Base-by-base conservation (phyloP, 2,888 invertebrate species). In the Drosophila testacea region DNA sequence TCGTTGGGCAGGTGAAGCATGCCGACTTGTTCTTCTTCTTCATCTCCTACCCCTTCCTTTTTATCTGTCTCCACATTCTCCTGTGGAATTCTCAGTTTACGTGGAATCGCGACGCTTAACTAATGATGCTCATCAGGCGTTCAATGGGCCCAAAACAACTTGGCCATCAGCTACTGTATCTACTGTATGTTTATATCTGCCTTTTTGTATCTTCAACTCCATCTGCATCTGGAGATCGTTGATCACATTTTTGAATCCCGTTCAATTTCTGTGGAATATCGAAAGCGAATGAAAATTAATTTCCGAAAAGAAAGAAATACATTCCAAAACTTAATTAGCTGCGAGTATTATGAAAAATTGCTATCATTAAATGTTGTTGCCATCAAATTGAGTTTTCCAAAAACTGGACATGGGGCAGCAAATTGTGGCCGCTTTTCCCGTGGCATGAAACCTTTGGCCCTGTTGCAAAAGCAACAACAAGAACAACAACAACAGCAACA, bases 41-140 rank as follows among this genome's bases (percentile, higher is more conserved):
- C 4, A 13, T 16, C 16, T 9, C 10, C n/a, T 34, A 5, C 27
- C 4, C n/a, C 59, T 52, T 59, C 57, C 57, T 55, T 27, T 3
- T 11, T 48, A 38, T 27, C 65, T 63, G 42, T 34, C 47, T 36
- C 27, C 34, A 7, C 28, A 11, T 13, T 47, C 44, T 51, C 27
- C 47, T 56, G 60, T 64, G 68, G 73, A 54, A 65, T 75, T 70
- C 50, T 68, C 64, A 5, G 46, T 46, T 63, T 91, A 91, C 81
- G 74, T 80, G 86, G 89, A 91, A 90, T 90, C 84, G 80, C 79
- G 84, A 81, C 81, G 78, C 81, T 80, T 77, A 89, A 91, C 86
- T 90, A 91, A 90, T 91, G 90, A 90, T 77, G 82, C 77, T 90
- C 82, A 90, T 90, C 87, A 90, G 85, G 79, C 66, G 75, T 74